Base-by-base conservation (phyloP, 2,888 invertebrate species). In the Xanthorhoe designata region DNA sequence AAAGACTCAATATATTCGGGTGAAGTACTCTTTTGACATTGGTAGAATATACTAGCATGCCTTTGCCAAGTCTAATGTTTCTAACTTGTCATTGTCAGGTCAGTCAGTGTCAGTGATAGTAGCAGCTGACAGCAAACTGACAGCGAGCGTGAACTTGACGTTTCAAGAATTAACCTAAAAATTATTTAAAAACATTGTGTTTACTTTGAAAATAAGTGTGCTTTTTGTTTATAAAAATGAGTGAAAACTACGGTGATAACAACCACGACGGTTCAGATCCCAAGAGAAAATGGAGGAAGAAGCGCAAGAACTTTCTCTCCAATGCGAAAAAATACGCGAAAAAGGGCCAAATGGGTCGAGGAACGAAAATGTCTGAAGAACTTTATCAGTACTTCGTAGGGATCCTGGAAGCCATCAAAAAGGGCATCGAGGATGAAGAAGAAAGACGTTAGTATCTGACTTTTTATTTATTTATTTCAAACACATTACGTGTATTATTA, bases 261-360 rank as follows among this genome's bases (percentile, higher is more conserved):
- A 75, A 85, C 72, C 80, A 80, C 15, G 76, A 81, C 13, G 50
- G 54, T 17, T 61, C 64, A 17, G 68, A 64, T 58, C 68, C 61
- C 9, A 90, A 91, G 60, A 86, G 89, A 59, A 95, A 94, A 68
- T 90, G 93, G 53, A 91, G 94, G 19, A 96, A 95, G 77, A 95
- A 95, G 78, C 95, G 95, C 74, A 95, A 96, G 80, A 95, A 95
- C 24, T 94, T 96, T 74, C 84, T 96, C 42, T 91, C 95, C 50
- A 97, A 96, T 85, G 96, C 96, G 0, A 96, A 96, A 79, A 97
- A 96, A 78, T 96, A 96, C 82, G 96, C 94, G 0, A 96, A 96
- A 75, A 95, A 95, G 74, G 97, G 97, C 0, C 95, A 94, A 77
- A 95, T 94, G 85, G 97, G 97, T 0, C 94, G 96, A 51, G 97